Percentiles rank a stretch among this genome's conserved stretches.
phyloP scores from a whole-genome alignment of 1,140 invertebrate genomes.

The Drosophila ogumai region DNA sequence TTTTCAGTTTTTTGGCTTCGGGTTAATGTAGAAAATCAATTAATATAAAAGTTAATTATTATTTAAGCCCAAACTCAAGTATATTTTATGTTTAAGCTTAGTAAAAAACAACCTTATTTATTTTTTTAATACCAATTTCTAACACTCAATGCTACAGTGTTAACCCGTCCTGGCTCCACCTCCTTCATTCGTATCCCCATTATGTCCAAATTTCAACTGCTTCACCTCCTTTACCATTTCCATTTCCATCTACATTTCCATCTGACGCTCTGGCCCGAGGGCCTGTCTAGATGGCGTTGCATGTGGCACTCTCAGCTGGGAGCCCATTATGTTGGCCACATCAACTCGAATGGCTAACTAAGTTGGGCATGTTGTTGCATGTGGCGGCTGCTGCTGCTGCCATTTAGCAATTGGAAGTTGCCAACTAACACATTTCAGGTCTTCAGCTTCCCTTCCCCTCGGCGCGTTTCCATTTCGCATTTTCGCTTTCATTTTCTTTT shows the following conservation, averaged over 20 bases:
- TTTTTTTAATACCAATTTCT: neutral
- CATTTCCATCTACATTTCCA: slow-evolving; percentile 21
- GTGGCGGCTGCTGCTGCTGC: slow-evolving; percentile 20
- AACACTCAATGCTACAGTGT: too few species aligned
- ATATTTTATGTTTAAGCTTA: too few species aligned
- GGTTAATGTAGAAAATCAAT: too few species aligned
- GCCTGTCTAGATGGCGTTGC: slow-evolving; percentile 51
- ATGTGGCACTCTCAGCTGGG: slow-evolving; percentile 42
- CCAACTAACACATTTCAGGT: slow-evolving; percentile 44
- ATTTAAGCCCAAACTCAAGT: too few species aligned
- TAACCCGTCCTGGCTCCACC: neutral
- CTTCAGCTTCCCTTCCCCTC: slow-evolving; percentile 29
- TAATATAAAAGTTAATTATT: too few species aligned
- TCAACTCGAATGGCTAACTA: slow-evolving; percentile 56
- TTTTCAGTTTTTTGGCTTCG: too few species aligned
- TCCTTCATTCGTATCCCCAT: slow-evolving; percentile 7
- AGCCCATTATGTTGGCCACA: slow-evolving; percentile 45
- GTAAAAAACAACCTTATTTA: too few species aligned
- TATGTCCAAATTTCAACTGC: slow-evolving; percentile 25
- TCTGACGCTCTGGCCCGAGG: slow-evolving; percentile 29
- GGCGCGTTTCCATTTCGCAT: slow-evolving; percentile 67
- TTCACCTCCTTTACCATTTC: slow-evolving; percentile 6
- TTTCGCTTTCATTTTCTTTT: slow-evolving; percentile 83
- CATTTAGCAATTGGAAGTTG: slow-evolving; percentile 58
- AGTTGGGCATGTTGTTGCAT: slow-evolving; percentile 35